These are phyloP conservation scores for Campaea margaritaria DNA, from an alignment of 2,888 invertebrate species.

Conservation along the genomic window DNA sequence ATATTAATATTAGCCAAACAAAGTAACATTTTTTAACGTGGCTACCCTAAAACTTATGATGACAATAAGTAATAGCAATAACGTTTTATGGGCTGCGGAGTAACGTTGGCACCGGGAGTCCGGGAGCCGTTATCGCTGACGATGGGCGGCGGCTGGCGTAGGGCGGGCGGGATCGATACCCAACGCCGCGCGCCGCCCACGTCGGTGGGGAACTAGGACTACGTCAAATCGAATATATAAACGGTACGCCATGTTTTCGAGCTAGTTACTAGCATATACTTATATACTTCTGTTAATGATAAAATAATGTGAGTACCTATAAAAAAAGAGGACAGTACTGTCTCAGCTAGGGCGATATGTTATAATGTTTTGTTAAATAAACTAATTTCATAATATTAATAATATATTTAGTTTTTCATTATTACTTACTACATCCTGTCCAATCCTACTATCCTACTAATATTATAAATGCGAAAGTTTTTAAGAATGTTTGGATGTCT, in stretches of 20 bases:
- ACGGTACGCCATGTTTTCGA: constrained; percentile 11
- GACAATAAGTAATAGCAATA: constrained; percentile 74
- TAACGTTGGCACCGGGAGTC: constrained; percentile 61
- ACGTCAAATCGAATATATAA: constrained; percentile 25
- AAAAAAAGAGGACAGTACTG: too few relatives aligned
- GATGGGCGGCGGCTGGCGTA: constrained; percentile 60
- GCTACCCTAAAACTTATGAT: constrained; percentile 62
- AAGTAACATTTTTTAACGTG: constrained; percentile 45
- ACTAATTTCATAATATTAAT: neutral
- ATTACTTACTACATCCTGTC: too few relatives aligned
- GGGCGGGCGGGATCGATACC: constrained; percentile 62
- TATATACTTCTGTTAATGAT: too few relatives aligned
- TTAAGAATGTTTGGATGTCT: too few relatives aligned
- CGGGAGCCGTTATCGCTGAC: constrained; percentile 60
- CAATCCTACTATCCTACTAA: too few relatives aligned
- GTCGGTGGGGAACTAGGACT: constrained; percentile 29
- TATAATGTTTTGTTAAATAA: neutral
- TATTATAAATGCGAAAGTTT: too few relatives aligned
- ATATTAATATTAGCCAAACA: constrained; percentile 37
- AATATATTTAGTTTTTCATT: too few relatives aligned
- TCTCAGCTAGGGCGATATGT: too few relatives aligned
- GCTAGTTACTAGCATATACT: neutral
- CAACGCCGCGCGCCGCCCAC: constrained; percentile 54
- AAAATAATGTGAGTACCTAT: too few relatives aligned
- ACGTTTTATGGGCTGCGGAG: constrained; percentile 72